Percentiles rank a stretch among this genome's conserved stretches.
Evolutionary conservation across 23 tunicate species (phyloP).

Genomic region (Halocynthia roretzi): DNA sequence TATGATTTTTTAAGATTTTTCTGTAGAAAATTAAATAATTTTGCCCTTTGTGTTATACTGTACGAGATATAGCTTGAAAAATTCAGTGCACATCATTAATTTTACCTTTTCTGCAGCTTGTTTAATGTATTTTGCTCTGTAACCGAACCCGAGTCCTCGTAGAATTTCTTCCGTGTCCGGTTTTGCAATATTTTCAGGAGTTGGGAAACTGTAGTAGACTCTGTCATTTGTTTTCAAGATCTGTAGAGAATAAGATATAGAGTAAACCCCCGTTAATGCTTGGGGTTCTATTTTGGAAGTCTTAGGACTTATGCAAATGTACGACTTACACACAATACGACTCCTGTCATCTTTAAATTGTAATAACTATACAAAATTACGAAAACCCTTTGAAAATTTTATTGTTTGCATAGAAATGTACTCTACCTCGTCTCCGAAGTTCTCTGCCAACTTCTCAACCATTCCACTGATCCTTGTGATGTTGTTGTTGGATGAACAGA

Average conservation of each 20-base stretch:
- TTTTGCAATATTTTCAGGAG: constrained; percentile 18
- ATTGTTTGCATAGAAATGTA: too few relatives aligned
- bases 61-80: too few relatives aligned
- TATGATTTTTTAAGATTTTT: too few relatives aligned
- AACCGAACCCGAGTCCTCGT: constrained; percentile 78
- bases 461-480: constrained; percentile 57
- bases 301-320: not conserved
- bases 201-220: constrained; percentile 57
- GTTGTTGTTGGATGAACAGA: constrained; percentile 77
- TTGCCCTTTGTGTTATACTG: not conserved
- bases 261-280: not conserved
- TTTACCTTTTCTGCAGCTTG: constrained; percentile 50
- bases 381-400: not conserved
- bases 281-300: too few relatives aligned
- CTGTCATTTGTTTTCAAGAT: constrained; percentile 21
- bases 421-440: constrained; percentile 48
- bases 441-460: constrained; percentile 54
- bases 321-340: not conserved
- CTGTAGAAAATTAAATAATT: not conserved
- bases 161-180: constrained; percentile 20
- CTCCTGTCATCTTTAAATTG: not conserved
- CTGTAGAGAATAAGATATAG: not conserved
- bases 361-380: not conserved
- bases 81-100: not conserved
- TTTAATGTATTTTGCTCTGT: constrained; percentile 61